Percentiles rank a stretch among this genome's conserved stretches.
Evolutionary conservation across 2,113 vertebrate genomes (phyloP).

Genomic region (Caranx melampygus): DNA sequence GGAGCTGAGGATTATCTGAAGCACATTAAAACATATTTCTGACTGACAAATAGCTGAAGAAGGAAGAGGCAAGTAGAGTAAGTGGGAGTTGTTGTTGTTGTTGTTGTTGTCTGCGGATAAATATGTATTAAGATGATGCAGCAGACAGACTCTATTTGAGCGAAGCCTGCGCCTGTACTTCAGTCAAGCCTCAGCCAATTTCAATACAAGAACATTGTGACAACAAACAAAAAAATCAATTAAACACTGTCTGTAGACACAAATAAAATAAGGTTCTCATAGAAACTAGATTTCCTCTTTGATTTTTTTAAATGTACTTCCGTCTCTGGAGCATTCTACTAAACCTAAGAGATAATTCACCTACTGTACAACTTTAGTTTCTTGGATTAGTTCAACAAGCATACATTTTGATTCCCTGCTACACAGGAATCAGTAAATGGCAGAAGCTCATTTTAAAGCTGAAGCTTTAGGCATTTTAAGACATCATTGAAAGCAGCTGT

Average conservation of each 20-base stretch:
- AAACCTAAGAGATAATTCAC: constrained; percentile 38
- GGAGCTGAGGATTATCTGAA: constrained; percentile 31
- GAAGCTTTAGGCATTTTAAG: constrained; percentile 70
- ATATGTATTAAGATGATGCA: constrained; percentile 25
- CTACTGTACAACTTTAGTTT: constrained; percentile 39
- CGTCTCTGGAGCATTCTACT: constrained; percentile 26
- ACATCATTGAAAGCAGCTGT: constrained; percentile 71
- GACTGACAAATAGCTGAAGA: constrained; percentile 1
- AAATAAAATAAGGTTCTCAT: constrained; percentile 37
- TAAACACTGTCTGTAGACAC: constrained; percentile 40
- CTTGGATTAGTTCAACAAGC: constrained; percentile 59
- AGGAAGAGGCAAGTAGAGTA: background rate
- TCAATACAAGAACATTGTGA: constrained; percentile 53
- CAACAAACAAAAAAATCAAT: constrained; percentile 31
- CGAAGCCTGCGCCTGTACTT: constrained; percentile 40
- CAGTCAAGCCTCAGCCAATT: constrained; percentile 49
- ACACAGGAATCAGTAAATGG: constrained; percentile 55
- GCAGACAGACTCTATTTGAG: constrained; percentile 15
- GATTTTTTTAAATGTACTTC: background rate
- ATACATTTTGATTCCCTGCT: constrained; percentile 59
- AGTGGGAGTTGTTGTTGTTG: background rate
- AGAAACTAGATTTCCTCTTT: constrained; percentile 37
- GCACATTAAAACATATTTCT: constrained; percentile 30
- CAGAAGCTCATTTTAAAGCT: constrained; percentile 66
- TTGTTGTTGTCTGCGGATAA: constrained; percentile 1